Evolutionary conservation across 2,888 invertebrate species (phyloP).

Genomic region (Dasysyrphus albostriatus): DNA sequence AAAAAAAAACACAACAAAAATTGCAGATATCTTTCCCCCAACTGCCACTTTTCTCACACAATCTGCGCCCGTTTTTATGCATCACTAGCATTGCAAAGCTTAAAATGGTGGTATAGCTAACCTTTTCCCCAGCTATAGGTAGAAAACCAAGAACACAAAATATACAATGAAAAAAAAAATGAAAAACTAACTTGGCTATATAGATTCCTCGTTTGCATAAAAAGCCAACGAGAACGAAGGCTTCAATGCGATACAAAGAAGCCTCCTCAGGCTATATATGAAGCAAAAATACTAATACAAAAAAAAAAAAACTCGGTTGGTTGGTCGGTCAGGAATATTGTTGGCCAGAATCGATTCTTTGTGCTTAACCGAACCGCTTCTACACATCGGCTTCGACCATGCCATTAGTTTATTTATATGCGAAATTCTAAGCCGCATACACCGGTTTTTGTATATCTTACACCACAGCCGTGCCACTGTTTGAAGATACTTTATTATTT

Average conservation of each 20-base stretch:
- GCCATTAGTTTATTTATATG: slow-evolving; percentile 68
- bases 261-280: slow-evolving; percentile 38
- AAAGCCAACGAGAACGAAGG: slow-evolving; percentile 37
- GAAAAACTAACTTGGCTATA: slow-evolving; percentile 43
- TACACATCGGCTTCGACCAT: slow-evolving; percentile 30
- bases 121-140: slow-evolving; percentile 37
- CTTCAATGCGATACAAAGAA: slow-evolving; percentile 54
- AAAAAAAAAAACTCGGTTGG: slow-evolving; percentile 15
- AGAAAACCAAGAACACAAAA: not conserved
- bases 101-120: slow-evolving; percentile 35
- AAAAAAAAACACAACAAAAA: not conserved
- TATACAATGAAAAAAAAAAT: not conserved
- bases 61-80: slow-evolving; percentile 25
- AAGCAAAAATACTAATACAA: slow-evolving; percentile 9
- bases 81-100: slow-evolving; percentile 28
- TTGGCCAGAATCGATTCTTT: slow-evolving; percentile 66
- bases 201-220: slow-evolving; percentile 52
- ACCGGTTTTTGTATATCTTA: slow-evolving; percentile 59
- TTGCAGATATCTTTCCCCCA: slow-evolving; percentile 39
- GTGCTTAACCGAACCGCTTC: slow-evolving; percentile 55
- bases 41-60: slow-evolving; percentile 49
- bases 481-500: slow-evolving; percentile 41
- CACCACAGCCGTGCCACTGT: slow-evolving; percentile 47
- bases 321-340: slow-evolving; percentile 16
- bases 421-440: slow-evolving; percentile 63